Base-by-base conservation (phyloP, 92 coral and sea anemone species). In the Parazoanthus atlanticus region DNA sequence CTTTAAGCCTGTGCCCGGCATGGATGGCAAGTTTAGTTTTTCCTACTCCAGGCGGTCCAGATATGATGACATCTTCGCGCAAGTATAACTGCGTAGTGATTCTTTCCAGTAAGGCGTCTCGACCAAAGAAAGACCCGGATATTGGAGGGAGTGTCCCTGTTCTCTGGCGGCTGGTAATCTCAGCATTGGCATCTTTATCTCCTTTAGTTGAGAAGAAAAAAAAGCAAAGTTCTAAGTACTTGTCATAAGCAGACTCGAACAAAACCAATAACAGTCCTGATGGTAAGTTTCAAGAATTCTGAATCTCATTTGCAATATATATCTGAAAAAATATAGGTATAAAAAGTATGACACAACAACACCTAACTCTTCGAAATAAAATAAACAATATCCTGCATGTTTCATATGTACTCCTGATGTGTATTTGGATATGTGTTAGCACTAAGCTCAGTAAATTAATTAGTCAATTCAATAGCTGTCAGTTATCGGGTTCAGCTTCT, bases 11-110 rank as follows among this genome's bases (percentile, higher is more conserved):
- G 52, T 77, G 29, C 1, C 81, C 81, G 31, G 23, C 33, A 43
- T n/a, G 23, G n/a, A 77, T 28, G 6, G 81, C 81, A 41, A 77
- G 81, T 26, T 26, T n/a, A 16, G 81, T 77, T 16, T 77, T 77
- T 40, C 81, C 81, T 38, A 77, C 52, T 77, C 81, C 81, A 19
- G 81, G 81, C 16, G 81, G 56, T 41, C 81, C 81, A 10, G 52
- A 46, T 26, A 77, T 46, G 3, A 77, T 8, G 17, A 36, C 61
- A 36, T 46, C 2, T 26, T 40, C 56, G 29, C 8, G 0, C 6
- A 32, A 77, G 15, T 15, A n/a, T 17, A 77, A 7, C 6, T 77
- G 32, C 15, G 58, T 13, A 77, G 52, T 28, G 13, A 77, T 77
- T 23, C 2, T 12, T n/a, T 77, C 15, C 15, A 38, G 12, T 26